A percentile compares a stretch with the other conserved stretches of the same genome.
phyloP scores from a whole-genome alignment of 2,113 vertebrate genomes.

The Hemicordylus capensis region DNA sequence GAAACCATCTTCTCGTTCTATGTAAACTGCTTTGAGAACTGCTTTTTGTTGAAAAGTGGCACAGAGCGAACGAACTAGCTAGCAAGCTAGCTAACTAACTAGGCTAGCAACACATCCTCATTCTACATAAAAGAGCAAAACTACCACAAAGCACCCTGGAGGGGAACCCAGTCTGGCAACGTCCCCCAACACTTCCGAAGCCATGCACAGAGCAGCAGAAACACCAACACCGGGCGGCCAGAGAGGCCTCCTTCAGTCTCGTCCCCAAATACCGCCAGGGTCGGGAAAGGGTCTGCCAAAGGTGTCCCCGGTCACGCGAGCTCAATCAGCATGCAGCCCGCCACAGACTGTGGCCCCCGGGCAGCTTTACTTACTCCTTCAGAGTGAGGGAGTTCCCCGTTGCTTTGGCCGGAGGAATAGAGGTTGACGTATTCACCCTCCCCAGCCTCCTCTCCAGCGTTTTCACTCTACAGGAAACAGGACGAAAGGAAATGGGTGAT shows the following conservation, averaged over 20 bases:
- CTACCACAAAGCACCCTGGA: background rate
- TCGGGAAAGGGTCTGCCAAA: constrained; percentile 14
- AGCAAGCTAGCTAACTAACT: too few species aligned
- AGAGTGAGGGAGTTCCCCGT: constrained; percentile 85
- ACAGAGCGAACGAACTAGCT: too few species aligned
- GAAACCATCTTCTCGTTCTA: too few species aligned
- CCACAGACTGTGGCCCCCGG: background rate
- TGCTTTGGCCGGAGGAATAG: constrained; percentile 91
- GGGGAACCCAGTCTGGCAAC: constrained; percentile 6
- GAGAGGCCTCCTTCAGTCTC: background rate
- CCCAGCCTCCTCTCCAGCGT: constrained; percentile 89
- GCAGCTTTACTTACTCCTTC: constrained; percentile 89
- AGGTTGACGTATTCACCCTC: constrained; percentile 97
- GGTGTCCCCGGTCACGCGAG: background rate
- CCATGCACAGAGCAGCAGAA: background rate
- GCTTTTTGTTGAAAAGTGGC: too few species aligned
- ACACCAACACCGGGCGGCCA: constrained; percentile 7
- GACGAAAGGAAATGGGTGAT: constrained; percentile 71
- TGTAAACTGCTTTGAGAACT: too few species aligned
- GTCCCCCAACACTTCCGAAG: fast-evolving
- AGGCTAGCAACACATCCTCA: background rate
- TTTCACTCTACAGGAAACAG: constrained; percentile 90
- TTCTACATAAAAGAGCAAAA: background rate
- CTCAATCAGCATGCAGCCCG: constrained; percentile 61
- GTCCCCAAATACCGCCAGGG: constrained; percentile 10